Conservation (phyloP, 2,888 invertebrate genomes). For the Epistrophe grossulariae region DNA sequence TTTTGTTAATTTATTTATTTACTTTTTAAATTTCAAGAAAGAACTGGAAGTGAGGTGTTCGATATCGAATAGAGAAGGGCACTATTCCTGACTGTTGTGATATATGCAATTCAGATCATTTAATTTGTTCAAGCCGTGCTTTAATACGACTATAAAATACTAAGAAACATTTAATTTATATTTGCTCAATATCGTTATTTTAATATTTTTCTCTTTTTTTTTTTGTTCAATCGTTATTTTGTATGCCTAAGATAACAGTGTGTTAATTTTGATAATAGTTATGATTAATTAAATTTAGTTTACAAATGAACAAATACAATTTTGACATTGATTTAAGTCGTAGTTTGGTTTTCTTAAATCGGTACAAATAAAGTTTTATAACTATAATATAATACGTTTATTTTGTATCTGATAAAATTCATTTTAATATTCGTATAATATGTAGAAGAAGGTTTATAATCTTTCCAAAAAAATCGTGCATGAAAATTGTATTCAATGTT, state of each 20-base stretch:
- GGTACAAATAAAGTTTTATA: neutral
- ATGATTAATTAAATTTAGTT: neutral
- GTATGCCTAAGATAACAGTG: slow-evolving; percentile 21
- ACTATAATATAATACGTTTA: neutral
- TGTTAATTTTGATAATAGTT: slow-evolving; percentile 2
- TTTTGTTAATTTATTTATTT: too few relatives aligned
- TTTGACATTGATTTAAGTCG: slow-evolving; percentile 14
- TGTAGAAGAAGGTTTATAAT: neutral
- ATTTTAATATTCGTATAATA: neutral
- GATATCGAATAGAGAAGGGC: too few relatives aligned
- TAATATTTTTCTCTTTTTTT: slow-evolving; percentile 10
- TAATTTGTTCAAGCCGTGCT: too few relatives aligned
- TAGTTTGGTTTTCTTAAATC: neutral
- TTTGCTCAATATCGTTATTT: slow-evolving; percentile 10
- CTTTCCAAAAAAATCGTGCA: neutral
- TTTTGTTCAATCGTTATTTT: slow-evolving; percentile 3
- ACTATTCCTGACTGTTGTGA: too few relatives aligned
- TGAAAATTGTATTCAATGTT: neutral
- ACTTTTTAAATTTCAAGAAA: too few relatives aligned
- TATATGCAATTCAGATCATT: too few relatives aligned
- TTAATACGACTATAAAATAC: neutral
- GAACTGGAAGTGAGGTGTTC: too few relatives aligned
- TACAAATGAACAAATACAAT: slow-evolving; percentile 29
- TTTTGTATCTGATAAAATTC: neutral
- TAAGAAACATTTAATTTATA: neutral